Evolutionary conservation across 53 echinoderm and acorn worm species (phyloP), one percentile per base, ranked within the genome.

Genomic region (Temnopleurus reevesii): DNA sequence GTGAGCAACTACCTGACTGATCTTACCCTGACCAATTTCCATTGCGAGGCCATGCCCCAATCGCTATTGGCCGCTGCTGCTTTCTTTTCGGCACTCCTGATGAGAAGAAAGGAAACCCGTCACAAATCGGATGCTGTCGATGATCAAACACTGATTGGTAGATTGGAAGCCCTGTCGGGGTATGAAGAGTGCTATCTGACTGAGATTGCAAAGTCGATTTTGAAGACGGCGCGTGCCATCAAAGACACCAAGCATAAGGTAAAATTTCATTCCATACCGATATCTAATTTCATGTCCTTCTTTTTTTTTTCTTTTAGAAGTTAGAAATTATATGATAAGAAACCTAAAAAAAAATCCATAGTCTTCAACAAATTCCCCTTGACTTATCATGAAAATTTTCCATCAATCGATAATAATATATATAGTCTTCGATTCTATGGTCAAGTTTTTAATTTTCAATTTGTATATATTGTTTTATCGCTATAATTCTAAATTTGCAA

Each of bases 51-150:
- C 49, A 38, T 28, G 0, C n/a, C 38, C 12, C 51, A 46, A 12
- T 79, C 79, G 4, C 24, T 79, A 17, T 49, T 28, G 79, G 79
- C 79, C 1, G 79, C 79, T 13, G 49, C 79, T 29, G 79, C 79
- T 8, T 13, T 79, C 36, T 49, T 26, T 41, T 49, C 47, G 13
- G 47, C 51, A 2, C 29, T 79, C 8, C 45, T 47, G 23, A n/a
- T 71, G n/a, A n/a, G 41, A 36, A 36, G 8, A 71, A 38, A 13
- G 12, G 63, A 63, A 63, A 63, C 38, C 71, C 71, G 41, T 71
- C 71, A 71, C 43, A 36, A 38, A 28, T 65, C 65, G 9, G 35
- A 65, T 35, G 17, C 33, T 24, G 19, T 12, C 5, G 28, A 26
- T 29, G 59, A 59, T 59, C 27, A 71, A 8, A 71, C 36, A 8